Evolutionary conservation across 2,888 invertebrate species (phyloP), one percentile per base, ranked within the genome.

Genomic region (Fabriciana adippe): DNA sequence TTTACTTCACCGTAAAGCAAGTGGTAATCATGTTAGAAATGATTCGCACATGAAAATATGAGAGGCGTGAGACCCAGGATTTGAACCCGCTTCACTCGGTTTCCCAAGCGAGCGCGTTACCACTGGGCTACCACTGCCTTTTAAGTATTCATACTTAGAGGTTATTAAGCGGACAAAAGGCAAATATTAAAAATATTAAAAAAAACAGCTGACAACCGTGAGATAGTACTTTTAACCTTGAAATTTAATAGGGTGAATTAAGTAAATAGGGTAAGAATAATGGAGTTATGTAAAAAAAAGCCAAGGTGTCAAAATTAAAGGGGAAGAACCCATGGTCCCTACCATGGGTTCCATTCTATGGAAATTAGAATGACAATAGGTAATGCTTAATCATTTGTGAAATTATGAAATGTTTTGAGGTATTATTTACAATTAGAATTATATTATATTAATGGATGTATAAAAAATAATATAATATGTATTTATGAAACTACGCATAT

Each of bases 261-360:
- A 82, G 81, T 84, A 83, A 84, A 83, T 77, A 84, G 79, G 81
- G 86, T 61, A 35, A 51, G 84, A 77, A 79, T 76, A 77, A 84
- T 78, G 70, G 50, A 73, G 74, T 66, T 70, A 67, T 55, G 66
- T 51, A 76, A 76, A 77, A 76, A 77, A 77, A 74, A 73, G 67
- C 65, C 78, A 81, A 82, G 79, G 82, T 82, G 81, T 80, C 76
- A 80, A 78, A 75, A 67, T 71, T 69, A 70, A 73, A 73, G 74
- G 76, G 75, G 73, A 70, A 73, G 73, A 71, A 73, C 72, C 73
- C 72, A 41, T 41, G 35, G 35, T 41, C 18, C 18, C 18, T 18
- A 18, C 18, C 18, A 18, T 18, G 18, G 18, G 18, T 18, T 18
- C 35, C 8, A 8, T 41, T 41, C 70, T 73, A 35, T 3, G 18